Evolutionary conservation across 2,888 invertebrate genomes (phyloP).

Genomic region (Amphipoea lucens): DNA sequence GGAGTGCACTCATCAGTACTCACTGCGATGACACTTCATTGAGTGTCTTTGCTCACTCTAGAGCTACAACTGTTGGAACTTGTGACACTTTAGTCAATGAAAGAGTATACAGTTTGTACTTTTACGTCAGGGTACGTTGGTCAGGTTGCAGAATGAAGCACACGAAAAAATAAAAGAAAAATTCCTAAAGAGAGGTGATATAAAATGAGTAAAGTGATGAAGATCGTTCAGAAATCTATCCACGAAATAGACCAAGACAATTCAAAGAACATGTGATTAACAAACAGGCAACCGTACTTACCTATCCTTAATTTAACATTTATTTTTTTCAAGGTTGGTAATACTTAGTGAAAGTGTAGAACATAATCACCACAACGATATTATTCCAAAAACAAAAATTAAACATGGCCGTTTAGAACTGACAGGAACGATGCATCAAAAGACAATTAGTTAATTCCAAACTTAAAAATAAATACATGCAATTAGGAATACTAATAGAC

Average conservation of each 20-base stretch:
- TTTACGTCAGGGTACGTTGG: too few species aligned
- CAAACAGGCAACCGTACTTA: too few species aligned
- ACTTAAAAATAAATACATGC: constrained; percentile 53
- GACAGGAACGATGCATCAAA: constrained; percentile 55
- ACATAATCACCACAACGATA: not conserved
- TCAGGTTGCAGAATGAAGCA: too few species aligned
- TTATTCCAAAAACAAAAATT: constrained; percentile 39
- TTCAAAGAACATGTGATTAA: too few species aligned
- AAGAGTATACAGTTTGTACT: constrained; percentile 7
- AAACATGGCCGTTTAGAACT: constrained; percentile 31
- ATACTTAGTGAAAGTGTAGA: constrained; percentile 34
- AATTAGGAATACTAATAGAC: constrained; percentile 64
- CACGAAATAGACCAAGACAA: too few species aligned
- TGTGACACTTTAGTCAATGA: constrained; percentile 54
- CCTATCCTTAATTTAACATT: too few species aligned
- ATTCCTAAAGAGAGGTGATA: too few species aligned
- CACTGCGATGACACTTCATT: constrained; percentile 58
- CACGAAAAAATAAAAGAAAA: too few species aligned
- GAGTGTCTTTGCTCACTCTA: constrained; percentile 53
- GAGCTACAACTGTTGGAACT: constrained; percentile 50
- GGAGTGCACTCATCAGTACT: constrained; percentile 55
- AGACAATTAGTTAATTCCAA: constrained; percentile 53
- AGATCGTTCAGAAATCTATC: too few species aligned
- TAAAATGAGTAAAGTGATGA: too few species aligned
- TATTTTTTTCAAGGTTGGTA: not conserved